These are phyloP conservation scores for Hypothenemus hampei DNA, from an alignment of 1,140 invertebrate genomes.

Conservation along the genomic window DNA sequence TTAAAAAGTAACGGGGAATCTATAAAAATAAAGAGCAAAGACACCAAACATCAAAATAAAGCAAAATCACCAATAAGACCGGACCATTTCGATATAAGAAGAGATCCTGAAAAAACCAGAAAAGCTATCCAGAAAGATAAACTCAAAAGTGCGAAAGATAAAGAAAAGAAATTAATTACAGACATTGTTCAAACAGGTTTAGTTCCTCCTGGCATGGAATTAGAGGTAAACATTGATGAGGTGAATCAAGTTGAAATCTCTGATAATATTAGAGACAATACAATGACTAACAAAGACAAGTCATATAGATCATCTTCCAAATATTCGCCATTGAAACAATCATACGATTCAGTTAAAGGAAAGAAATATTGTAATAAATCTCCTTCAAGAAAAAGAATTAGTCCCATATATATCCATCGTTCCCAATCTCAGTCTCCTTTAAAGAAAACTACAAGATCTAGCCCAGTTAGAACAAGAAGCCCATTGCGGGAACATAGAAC, in stretches of 20 bases:
- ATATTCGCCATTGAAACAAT: neutral
- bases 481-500: neutral
- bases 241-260: slow-evolving; percentile 7
- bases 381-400: neutral
- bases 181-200: slow-evolving; percentile 43
- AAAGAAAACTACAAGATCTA: neutral
- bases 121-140: slow-evolving; percentile 42
- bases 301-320: neutral
- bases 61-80: slow-evolving; percentile 3
- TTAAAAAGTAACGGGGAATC: neutral
- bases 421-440: neutral
- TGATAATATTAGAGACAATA: neutral
- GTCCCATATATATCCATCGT: too few species aligned
- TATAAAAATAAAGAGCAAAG: slow-evolving; percentile 3
- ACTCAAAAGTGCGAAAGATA: slow-evolving; percentile 40
- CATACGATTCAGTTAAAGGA: neutral
- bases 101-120: slow-evolving; percentile 43
- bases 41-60: neutral
- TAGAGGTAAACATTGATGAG: slow-evolving; percentile 36
- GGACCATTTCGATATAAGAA: slow-evolving; percentile 30
- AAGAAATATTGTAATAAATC: neutral
- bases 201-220: slow-evolving; percentile 45
- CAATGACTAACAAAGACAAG: neutral
- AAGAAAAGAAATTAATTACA: slow-evolving; percentile 37
- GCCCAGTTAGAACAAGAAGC: neutral